Percentiles rank a stretch among this genome's conserved stretches.
Conservation (phyloP, 2,888 invertebrate species). For the Cheilosia grossa region DNA sequence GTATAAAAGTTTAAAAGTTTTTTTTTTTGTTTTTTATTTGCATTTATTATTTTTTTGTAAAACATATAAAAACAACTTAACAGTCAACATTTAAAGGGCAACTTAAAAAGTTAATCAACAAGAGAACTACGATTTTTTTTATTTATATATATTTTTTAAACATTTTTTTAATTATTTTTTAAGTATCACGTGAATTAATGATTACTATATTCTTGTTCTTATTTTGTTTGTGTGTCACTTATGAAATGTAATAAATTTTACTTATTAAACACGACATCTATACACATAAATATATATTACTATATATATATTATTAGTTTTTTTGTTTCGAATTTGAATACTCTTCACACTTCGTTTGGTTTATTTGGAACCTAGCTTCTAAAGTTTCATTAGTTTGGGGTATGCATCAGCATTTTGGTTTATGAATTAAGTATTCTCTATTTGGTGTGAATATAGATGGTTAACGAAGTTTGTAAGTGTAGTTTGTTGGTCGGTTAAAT, state of each 20-base stretch:
- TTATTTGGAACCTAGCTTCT: slow-evolving; percentile 14
- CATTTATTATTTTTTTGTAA: slow-evolving; percentile 55
- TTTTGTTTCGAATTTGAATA: slow-evolving; percentile 48
- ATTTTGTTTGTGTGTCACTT: slow-evolving; percentile 39
- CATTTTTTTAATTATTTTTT: slow-evolving; percentile 48
- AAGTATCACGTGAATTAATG: slow-evolving; percentile 70
- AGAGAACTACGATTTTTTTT: slow-evolving; percentile 61
- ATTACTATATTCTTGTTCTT: slow-evolving; percentile 40
- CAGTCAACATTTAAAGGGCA: slow-evolving; percentile 73
- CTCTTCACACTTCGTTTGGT: slow-evolving; percentile 47
- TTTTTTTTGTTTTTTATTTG: slow-evolving; percentile 44
- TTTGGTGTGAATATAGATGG: slow-evolving; percentile 6
- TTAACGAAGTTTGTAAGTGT: not conserved
- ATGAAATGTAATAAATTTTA: slow-evolving; percentile 54
- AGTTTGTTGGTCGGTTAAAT: slow-evolving; percentile 17
- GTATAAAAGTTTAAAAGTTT: slow-evolving; percentile 73
- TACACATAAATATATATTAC: slow-evolving; percentile 42
- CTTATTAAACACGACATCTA: slow-evolving; percentile 66
- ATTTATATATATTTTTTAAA: slow-evolving; percentile 48
- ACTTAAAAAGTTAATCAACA: slow-evolving; percentile 69
- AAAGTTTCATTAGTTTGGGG: not conserved
- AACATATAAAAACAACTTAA: slow-evolving; percentile 74
- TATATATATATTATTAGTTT: slow-evolving; percentile 19
- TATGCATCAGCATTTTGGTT: not conserved
- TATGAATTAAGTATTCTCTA: not conserved